Evolutionary conservation across 2,888 invertebrate species (phyloP).

Genomic region (Halictus ligatus): DNA sequence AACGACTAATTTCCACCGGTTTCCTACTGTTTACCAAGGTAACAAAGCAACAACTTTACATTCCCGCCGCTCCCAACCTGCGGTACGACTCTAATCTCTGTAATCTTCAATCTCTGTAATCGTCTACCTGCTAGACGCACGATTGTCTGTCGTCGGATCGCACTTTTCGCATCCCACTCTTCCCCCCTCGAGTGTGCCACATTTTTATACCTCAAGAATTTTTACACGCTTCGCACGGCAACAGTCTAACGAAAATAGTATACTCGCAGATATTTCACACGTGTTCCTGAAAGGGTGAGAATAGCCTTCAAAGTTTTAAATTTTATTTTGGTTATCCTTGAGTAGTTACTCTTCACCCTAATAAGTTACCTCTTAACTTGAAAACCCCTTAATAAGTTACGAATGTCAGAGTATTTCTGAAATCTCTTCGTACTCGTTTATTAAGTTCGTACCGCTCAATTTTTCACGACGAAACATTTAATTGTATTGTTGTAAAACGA

Average conservation of each 20-base stretch:
- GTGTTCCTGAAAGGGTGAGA: too few species aligned
- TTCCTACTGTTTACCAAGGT: conserved; percentile 64
- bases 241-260: neutral
- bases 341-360: too few species aligned
- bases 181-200: neutral
- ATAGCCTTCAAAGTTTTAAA: too few species aligned
- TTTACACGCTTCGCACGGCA: too few species aligned
- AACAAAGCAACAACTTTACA: conserved; percentile 45
- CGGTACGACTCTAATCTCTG: conserved; percentile 32
- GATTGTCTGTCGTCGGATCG: conserved; percentile 31
- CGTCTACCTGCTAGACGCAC: conserved; percentile 34
- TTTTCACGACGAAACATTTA: neutral
- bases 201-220: neutral
- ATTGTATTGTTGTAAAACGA: neutral
- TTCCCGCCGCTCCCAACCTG: conserved; percentile 47
- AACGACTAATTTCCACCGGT: conserved; percentile 68
- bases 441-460: neutral
- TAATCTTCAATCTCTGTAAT: conserved; percentile 35
- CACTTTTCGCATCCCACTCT: conserved; percentile 1
- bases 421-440: neutral
- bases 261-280: too few species aligned
- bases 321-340: too few species aligned
- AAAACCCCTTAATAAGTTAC: too few species aligned
- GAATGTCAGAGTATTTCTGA: too few species aligned
- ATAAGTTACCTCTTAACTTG: too few species aligned